Evolutionary conservation across 2,888 invertebrate species (phyloP).

Genomic region (Lysandra bellargus): DNA sequence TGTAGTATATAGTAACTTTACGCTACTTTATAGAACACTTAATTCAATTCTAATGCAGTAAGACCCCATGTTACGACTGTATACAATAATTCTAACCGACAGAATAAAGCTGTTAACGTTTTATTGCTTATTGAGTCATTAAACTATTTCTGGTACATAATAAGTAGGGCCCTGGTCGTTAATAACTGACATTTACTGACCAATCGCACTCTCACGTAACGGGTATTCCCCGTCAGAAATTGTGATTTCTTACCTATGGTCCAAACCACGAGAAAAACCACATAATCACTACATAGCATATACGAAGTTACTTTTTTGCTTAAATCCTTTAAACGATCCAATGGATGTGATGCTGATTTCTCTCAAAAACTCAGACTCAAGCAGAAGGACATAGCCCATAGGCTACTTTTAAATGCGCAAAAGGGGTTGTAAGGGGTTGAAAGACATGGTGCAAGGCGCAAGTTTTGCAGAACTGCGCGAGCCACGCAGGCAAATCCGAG

Average conservation of each 20-base stretch:
- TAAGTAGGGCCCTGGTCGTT: conserved; percentile 6
- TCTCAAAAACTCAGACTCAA: no score
- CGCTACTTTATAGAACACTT: not conserved
- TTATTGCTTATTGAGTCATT: not conserved
- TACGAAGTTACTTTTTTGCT: no score
- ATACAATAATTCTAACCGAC: not conserved
- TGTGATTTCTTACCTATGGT: not conserved
- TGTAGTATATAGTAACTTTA: not conserved
- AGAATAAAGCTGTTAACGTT: conserved; percentile 21
- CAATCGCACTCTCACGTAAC: not conserved
- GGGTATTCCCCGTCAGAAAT: not conserved
- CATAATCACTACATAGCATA: no score
- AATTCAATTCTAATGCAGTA: not conserved
- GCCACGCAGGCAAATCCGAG: no score
- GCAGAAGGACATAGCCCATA: no score
- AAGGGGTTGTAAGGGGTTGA: no score
- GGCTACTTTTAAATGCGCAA: no score
- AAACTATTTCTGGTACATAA: not conserved
- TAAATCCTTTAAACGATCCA: no score
- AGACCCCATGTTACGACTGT: not conserved
- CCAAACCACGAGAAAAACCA: not conserved
- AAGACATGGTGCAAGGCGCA: no score
- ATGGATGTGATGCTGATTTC: no score
- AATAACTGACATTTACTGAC: not conserved
- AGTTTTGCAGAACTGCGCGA: no score